A percentile compares a stretch with the other conserved stretches of the same genome.
Evolutionary conservation across 2,888 invertebrate genomes (phyloP).

Genomic region (Drosophila histrio): DNA sequence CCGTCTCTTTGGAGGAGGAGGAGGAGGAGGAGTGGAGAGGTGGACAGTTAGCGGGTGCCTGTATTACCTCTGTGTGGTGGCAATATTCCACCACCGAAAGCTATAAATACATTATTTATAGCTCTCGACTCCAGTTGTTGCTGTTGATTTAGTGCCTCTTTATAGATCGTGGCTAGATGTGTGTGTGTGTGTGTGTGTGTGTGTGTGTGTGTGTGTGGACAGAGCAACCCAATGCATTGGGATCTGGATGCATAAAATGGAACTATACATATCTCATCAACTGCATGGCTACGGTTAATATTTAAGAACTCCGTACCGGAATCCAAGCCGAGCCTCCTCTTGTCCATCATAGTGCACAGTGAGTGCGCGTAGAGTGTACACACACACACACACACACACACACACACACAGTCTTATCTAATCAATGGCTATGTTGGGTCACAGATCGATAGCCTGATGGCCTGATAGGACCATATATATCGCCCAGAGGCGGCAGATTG

Average conservation of each 20-base stretch:
- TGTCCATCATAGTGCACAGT: slow-evolving; percentile 15
- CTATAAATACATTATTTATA: slow-evolving; percentile 81
- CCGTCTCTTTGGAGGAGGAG: background rate
- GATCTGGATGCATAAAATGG: slow-evolving; percentile 40
- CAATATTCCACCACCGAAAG: slow-evolving; percentile 76
- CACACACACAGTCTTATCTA: no score
- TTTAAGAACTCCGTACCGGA: slow-evolving; percentile 2
- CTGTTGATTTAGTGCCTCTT: slow-evolving; percentile 82
- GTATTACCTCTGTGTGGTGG: slow-evolving; percentile 77
- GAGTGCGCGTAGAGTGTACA: slow-evolving; percentile 3
- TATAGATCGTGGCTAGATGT: slow-evolving; percentile 69
- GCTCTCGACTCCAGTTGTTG: slow-evolving; percentile 65
- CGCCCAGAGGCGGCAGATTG: slow-evolving; percentile 76
- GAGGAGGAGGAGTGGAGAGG: background rate
- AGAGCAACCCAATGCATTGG: slow-evolving; percentile 8
- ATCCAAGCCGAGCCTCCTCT: slow-evolving; percentile 63
- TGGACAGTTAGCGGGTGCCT: slow-evolving; percentile 21
- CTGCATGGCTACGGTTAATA: background rate
- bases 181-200: slow-evolving; percentile 30
- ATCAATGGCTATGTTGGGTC: slow-evolving; percentile 67
- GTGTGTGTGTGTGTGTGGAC: background rate
- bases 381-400: no score
- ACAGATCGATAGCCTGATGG: slow-evolving; percentile 66
- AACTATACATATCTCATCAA: background rate
- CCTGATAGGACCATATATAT: slow-evolving; percentile 59